A percentile compares a stretch with the other conserved stretches of the same genome.
These are phyloP conservation scores for Pedetes capensis DNA, from an alignment of 2,113 vertebrate species.

Conservation along the genomic window DNA sequence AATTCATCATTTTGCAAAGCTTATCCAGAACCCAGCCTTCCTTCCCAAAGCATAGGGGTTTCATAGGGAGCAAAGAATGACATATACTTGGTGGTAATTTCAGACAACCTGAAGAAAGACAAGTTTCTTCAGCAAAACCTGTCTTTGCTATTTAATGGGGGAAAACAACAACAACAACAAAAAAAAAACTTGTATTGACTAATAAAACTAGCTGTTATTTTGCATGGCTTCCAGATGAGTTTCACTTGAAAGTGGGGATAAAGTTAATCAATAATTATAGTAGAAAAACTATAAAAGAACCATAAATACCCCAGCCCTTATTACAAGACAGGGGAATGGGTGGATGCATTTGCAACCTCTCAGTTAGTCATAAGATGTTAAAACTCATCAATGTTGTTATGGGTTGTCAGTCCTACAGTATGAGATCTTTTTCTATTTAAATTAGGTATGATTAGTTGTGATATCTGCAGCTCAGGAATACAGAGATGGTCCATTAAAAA, in stretches of 20 bases:
- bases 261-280: not conserved
- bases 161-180: no score
- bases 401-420: not conserved
- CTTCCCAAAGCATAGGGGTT: not conserved
- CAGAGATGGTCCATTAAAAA: not conserved
- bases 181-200: not conserved
- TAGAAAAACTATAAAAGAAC: not conserved
- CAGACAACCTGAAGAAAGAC: not conserved
- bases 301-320: not conserved
- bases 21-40: not conserved
- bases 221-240: not conserved
- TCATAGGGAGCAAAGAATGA: not conserved
- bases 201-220: not conserved
- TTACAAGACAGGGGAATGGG: not conserved
- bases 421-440: not conserved
- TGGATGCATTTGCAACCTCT: not conserved
- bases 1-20: not conserved
- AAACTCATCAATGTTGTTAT: not conserved
- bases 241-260: not conserved
- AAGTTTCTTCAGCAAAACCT: not conserved
- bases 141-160: not conserved
- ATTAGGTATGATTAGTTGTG: not conserved
- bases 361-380: not conserved
- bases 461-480: not conserved
- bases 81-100: not conserved